Evolutionary conservation across 2,888 invertebrate species (phyloP).

Genomic region (Pegoplata infirma): DNA sequence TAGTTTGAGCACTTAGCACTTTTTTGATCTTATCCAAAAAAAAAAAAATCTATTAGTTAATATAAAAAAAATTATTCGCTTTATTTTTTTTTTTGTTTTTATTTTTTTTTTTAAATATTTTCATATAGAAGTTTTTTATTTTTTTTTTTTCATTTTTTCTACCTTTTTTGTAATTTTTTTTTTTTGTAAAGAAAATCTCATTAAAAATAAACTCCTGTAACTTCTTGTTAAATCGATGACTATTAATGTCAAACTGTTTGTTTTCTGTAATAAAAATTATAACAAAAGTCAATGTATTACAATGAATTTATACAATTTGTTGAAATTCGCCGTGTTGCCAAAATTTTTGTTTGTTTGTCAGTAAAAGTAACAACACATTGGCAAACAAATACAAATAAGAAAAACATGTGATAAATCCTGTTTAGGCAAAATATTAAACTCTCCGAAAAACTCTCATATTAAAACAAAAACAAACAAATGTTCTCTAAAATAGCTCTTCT

Average conservation of each 20-base stretch:
- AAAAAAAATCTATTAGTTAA: no score
- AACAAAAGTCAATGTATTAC: constrained; percentile 29
- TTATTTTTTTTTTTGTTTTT: no score
- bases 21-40: no score
- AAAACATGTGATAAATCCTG: constrained; percentile 55
- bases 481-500: no score
- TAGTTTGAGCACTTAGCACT: no score
- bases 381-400: background rate
- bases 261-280: constrained; percentile 8
- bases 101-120: background rate
- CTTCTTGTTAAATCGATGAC: constrained; percentile 57
- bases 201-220: background rate
- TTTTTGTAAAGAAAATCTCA: no score
- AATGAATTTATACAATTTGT: constrained; percentile 12
- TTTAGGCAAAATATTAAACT: constrained; percentile 19
- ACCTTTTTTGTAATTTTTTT: no score
- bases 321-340: constrained; percentile 31
- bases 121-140: no score
- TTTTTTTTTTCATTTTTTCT: no score
- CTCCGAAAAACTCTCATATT: no score
- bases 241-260: constrained; percentile 51
- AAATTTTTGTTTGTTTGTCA: background rate
- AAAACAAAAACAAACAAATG: background rate
- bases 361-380: background rate
- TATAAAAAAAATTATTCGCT: no score